Evolutionary conservation across 2,797 vertebrate species (phyloP), one percentile per base, ranked within the genome.

Genomic region (Oryzias dopingdopingensis): DNA sequence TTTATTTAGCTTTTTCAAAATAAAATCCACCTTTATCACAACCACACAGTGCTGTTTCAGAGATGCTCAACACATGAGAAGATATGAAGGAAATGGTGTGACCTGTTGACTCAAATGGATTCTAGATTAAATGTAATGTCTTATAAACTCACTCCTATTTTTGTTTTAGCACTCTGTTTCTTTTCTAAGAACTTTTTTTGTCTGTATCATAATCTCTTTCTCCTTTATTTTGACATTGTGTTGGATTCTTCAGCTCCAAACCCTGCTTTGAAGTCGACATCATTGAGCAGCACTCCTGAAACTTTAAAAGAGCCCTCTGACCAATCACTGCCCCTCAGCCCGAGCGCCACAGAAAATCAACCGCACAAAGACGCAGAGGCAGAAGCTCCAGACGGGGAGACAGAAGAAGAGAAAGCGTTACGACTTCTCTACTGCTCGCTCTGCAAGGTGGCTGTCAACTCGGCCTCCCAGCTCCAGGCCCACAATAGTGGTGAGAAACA

Each of bases 401-500:
- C 95, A 0, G 97, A 98, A 67, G 94, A 98, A 53, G 94, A 96
- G 67, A 98, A 98, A 84, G 95, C 96, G 4, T 92, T 93, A 55
- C 88, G 97, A 47, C 92, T 98, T 15, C 95, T 99, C 22, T 99
- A 99, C 89, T 99, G 97, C 86, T 96, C 96, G 22, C 94, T 99
- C 75, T 99, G 97, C 92, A 99, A 97, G 89, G 95, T 99, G 47
- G 95, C 96, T 6, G 97, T 97, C 82, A 99, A 99, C 92, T 99
- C 97, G 0, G 92, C 94, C 77, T 98, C 97, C 0, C 97, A 99
- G 91, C 92, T 99, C 76, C 95, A 96, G 86, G 97, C 97, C 1
- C 97, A 99, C 89, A 99, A 97, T 87, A 97, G 93, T 17, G 97
- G 97, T 99, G 88, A 96, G 94, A 56, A 45, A 1, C 45, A 43